These are phyloP conservation scores for Montipora cactus DNA, from an alignment of 64 coral and sea anemone genomes.

Conservation along the genomic window DNA sequence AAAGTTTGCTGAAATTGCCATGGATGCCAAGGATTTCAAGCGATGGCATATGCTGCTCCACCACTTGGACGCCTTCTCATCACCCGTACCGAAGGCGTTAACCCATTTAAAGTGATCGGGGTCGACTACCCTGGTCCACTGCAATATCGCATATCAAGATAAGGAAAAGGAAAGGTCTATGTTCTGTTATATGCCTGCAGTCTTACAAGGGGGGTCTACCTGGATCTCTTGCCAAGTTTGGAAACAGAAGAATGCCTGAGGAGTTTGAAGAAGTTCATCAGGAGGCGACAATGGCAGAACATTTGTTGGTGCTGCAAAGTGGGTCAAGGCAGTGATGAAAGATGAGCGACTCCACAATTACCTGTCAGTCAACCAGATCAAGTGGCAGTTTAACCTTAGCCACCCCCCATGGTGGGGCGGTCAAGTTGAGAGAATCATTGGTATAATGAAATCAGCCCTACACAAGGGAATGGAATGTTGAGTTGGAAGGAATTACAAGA, in stretches of 20 bases:
- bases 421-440: too few relatives aligned
- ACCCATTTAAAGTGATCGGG: not conserved
- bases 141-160: not conserved
- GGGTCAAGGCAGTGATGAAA: constrained; percentile 14
- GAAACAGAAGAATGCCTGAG: constrained; percentile 21
- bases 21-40: constrained; percentile 62
- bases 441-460: constrained; percentile 1
- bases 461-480: constrained; percentile 11
- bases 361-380: constrained; percentile 24
- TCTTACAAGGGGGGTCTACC: not conserved
- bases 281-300: constrained; percentile 27
- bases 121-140: constrained; percentile 1
- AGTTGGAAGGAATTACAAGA: constrained; percentile 43
- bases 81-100: not conserved
- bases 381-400: constrained; percentile 42
- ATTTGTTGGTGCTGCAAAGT: constrained; percentile 44
- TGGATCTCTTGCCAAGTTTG: constrained; percentile 26
- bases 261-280: constrained; percentile 12
- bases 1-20: constrained; percentile 57
- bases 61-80: constrained; percentile 53
- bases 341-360: constrained; percentile 25
- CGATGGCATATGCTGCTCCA: constrained; percentile 34
- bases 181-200: too few relatives aligned
- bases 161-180: too few relatives aligned
- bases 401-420: too few relatives aligned